Percentiles rank a stretch among this genome's conserved stretches.
phyloP scores from a whole-genome alignment of 2,888 invertebrate genomes.

The Uropetala carovei region DNA sequence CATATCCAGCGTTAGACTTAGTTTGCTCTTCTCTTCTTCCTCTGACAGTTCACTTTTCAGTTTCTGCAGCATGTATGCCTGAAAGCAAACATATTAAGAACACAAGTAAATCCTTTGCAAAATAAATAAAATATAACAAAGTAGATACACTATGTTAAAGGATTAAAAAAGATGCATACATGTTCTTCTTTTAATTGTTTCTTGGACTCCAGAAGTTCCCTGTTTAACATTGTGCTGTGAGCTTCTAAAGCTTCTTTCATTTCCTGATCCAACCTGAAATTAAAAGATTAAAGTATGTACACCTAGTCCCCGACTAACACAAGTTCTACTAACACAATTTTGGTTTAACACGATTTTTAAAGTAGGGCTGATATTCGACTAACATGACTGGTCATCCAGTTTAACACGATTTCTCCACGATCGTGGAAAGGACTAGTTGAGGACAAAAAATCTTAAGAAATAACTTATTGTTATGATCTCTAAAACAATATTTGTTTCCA shows the following conservation, averaged over 20 bases:
- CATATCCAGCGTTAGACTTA: conserved; percentile 66
- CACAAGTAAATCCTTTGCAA: not conserved
- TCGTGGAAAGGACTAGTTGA: no score
- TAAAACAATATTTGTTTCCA: not conserved
- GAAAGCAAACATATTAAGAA: not conserved
- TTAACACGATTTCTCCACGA: no score
- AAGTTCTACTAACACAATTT: no score
- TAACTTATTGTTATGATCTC: no score
- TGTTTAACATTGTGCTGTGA: conserved; percentile 66
- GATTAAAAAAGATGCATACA: not conserved
- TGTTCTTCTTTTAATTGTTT: conserved; percentile 63
- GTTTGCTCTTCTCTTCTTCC: conserved; percentile 66
- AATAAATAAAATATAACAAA: not conserved
- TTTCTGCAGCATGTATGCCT: conserved; percentile 20
- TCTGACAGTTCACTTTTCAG: conserved; percentile 16
- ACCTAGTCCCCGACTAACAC: not conserved
- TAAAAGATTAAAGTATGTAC: not conserved
- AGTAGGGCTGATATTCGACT: no score
- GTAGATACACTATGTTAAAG: not conserved
- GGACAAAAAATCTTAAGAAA: no score
- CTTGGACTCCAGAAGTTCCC: conserved; percentile 62
- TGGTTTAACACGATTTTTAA: no score
- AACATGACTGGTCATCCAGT: no score
- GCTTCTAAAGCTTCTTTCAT: conserved; percentile 67
- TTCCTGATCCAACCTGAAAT: conserved; percentile 71